Evolutionary conservation across 64 coral and sea anemone genomes (phyloP).

Genomic region (Stichodactyla mertensii): DNA sequence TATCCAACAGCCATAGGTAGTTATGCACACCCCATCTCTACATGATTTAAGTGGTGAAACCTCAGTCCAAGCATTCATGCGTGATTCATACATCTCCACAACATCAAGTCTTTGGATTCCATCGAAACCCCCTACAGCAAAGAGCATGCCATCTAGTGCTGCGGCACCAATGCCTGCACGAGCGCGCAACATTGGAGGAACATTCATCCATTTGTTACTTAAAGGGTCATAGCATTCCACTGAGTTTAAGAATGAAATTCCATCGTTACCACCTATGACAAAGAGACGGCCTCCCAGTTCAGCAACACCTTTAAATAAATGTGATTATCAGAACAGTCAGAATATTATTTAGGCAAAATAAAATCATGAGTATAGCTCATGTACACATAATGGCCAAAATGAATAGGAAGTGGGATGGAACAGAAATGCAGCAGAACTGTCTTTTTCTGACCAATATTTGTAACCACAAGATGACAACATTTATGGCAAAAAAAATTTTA

Average conservation of each 20-base stretch:
- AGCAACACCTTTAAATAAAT: constrained; percentile 69
- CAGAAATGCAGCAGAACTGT: too few species aligned
- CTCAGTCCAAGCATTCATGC: constrained; percentile 89
- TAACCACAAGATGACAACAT: not conserved
- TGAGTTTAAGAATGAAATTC: constrained; percentile 90
- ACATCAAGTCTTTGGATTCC: constrained; percentile 83
- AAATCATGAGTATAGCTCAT: too few species aligned
- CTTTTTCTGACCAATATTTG: too few species aligned
- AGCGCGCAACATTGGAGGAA: constrained; percentile 83
- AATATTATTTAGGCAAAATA: too few species aligned
- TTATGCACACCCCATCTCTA: constrained; percentile 94
- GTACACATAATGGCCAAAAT: too few species aligned
- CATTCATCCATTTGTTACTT: constrained; percentile 83
- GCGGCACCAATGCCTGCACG: constrained; percentile 93
- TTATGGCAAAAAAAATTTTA: not conserved
- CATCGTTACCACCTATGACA: constrained; percentile 98
- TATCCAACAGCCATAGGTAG: constrained; percentile 88
- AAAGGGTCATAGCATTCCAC: constrained; percentile 94
- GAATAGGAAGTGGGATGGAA: too few species aligned
- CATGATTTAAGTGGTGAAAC: constrained; percentile 89
- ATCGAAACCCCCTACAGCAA: constrained; percentile 96
- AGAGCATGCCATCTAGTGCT: constrained; percentile 87
- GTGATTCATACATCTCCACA: constrained; percentile 97
- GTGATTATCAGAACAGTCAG: not conserved
- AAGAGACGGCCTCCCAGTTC: constrained; percentile 89